Conservation (phyloP, 2,797 vertebrate genomes). For the Periophthalmus magnuspinnatus region DNA sequence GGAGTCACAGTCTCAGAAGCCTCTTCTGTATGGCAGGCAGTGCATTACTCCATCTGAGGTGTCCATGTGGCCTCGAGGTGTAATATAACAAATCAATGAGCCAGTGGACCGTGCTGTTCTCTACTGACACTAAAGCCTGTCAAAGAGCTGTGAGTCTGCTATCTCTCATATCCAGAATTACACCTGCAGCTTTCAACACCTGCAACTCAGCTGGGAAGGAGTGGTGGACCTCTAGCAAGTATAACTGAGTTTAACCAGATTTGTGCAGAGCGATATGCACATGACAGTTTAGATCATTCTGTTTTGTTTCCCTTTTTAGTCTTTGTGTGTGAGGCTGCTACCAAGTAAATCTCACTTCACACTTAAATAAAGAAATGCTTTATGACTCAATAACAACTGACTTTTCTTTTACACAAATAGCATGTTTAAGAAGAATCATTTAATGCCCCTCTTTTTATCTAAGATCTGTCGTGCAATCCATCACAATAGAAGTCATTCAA, state of each 20-base stretch:
- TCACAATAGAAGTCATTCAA: too few relatives aligned
- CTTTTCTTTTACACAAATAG: too few relatives aligned
- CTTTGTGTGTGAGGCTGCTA: too few relatives aligned
- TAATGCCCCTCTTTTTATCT: too few relatives aligned
- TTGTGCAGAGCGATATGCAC: not conserved
- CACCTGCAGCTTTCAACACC: not conserved
- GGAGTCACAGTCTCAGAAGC: not conserved
- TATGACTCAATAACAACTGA: too few relatives aligned
- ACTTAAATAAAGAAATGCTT: too few relatives aligned
- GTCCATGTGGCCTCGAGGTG: not conserved
- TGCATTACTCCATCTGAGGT: not conserved
- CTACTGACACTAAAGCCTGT: not conserved
- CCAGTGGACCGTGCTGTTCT: not conserved
- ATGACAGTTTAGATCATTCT: not conserved
- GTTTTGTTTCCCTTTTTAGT: not conserved
- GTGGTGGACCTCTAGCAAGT: not conserved
- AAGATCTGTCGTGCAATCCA: too few relatives aligned
- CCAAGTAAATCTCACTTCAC: not conserved
- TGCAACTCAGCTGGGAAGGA: not conserved
- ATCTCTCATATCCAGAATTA: not conserved
- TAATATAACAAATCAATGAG: conserved; percentile 6
- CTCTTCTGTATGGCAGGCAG: too few relatives aligned
- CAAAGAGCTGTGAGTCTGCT: not conserved
- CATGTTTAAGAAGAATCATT: too few relatives aligned
- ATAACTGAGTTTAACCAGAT: not conserved